Evolutionary conservation across 2,888 invertebrate species (phyloP), one percentile per base, ranked within the genome.

Genomic region (Lasioglossum vierecki): DNA sequence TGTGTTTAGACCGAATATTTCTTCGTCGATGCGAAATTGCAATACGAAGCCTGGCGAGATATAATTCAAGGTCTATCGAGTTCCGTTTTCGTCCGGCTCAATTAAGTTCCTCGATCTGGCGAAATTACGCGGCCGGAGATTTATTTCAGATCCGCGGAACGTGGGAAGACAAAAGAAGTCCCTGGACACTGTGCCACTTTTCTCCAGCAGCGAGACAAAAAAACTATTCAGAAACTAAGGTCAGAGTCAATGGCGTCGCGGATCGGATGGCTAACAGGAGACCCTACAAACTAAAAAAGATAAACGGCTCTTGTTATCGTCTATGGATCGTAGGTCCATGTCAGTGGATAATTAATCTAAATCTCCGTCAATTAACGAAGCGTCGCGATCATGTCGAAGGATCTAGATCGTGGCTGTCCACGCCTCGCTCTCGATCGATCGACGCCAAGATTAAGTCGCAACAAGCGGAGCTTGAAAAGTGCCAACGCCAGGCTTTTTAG

Each of bases 1-100:
- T 85, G 85, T 85, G 83, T 85, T 85, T 85, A 85, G 85, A 74
- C 80, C 85, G 76, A 84, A 84, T 84, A 84, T 84, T 84, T 84
- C 84, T 84, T 84, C 79, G 75, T 53, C 60, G 57, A 84, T 41
- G 85, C 79, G 46, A 76, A 84, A 84, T 84, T 84, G 85, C 84
- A 76, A 79, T 68, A 66, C 75, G 15, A 41, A 53, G 35, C 49
- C 49, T 66, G 85, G 75, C 46, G 13, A 68, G 85, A 76, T 84
- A 79, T 84, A 84, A 84, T 84, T 84, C 75, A 79, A 84, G 66
- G 53, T n/a, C 72, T 79, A 22, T 35, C 75, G n/a, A 63, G 71
- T 75, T 73, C 46, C 35, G 11, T 49, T n/a, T 53, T 35, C 41
- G n/a, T n/a, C 70, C 41, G n/a, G 41, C 39, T 70, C 70, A 13